phyloP scores from a whole-genome alignment of 2,888 invertebrate species.

The Ophion costatus region DNA sequence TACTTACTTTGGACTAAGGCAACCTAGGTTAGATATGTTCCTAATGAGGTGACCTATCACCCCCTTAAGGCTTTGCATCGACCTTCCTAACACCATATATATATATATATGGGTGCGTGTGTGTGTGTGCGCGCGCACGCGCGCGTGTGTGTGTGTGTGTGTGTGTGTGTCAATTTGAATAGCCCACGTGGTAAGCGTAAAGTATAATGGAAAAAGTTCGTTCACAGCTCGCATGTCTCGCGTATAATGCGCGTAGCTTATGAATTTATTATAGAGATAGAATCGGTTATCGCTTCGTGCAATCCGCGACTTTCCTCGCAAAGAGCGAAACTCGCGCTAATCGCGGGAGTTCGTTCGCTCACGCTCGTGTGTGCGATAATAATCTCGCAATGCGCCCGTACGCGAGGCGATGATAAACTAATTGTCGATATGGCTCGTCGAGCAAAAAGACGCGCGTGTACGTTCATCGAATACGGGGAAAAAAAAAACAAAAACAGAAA shows the following conservation, averaged over 20 bases:
- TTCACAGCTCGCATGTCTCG: conserved; percentile 21
- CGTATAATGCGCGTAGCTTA: not conserved
- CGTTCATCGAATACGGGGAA: conserved; percentile 19
- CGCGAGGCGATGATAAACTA: conserved; percentile 48
- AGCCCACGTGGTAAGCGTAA: not conserved
- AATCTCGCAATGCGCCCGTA: conserved; percentile 57
- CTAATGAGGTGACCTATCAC: too few relatives aligned
- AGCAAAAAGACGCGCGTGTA: conserved; percentile 37
- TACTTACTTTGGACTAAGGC: too few relatives aligned
- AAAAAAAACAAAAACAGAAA: not conserved
- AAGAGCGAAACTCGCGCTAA: conserved; percentile 45
- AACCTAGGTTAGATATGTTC: too few relatives aligned
- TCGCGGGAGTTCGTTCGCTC: conserved; percentile 45
- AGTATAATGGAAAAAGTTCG: conserved; percentile 3
- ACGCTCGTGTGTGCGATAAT: conserved; percentile 41
- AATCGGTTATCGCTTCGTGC: conserved; percentile 42
- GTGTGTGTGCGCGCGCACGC: too few relatives aligned
- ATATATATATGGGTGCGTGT: too few relatives aligned
- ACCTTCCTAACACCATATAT: too few relatives aligned
- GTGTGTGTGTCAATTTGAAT: conserved; percentile 2
- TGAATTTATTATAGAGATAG: conserved; percentile 23
- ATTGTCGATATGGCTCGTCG: conserved; percentile 53
- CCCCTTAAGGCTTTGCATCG: too few relatives aligned
- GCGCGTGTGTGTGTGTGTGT: too few relatives aligned
- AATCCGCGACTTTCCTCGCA: conserved; percentile 58